Percentiles rank a stretch among this genome's conserved stretches.
phyloP scores from a whole-genome alignment of 2,888 invertebrate species.

The Anodontia alba region DNA sequence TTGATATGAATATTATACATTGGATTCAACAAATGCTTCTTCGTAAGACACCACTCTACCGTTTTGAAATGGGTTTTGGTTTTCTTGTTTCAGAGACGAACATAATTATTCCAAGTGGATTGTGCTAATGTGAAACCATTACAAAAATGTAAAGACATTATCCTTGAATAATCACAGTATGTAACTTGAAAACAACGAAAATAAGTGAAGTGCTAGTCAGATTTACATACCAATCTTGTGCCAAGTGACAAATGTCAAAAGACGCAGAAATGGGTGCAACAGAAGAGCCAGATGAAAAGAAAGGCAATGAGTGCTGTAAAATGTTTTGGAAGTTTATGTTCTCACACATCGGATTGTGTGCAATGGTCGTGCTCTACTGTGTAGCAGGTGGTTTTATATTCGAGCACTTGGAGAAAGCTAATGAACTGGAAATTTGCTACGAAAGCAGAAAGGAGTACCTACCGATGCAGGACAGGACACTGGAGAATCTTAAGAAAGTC shows the following conservation, averaged over 20 bases:
- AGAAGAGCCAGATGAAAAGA: constrained; percentile 47
- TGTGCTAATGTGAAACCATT: too few relatives aligned
- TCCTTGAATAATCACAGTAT: too few relatives aligned
- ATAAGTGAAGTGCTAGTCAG: too few relatives aligned
- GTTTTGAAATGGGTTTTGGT: too few relatives aligned
- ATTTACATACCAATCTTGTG: too few relatives aligned
- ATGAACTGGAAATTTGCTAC: constrained; percentile 82
- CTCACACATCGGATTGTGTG: constrained; percentile 84
- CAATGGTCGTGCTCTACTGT: constrained; percentile 82
- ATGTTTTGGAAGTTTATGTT: constrained; percentile 82
- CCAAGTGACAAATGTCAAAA: constrained; percentile 19
- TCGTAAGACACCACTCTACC: too few relatives aligned
- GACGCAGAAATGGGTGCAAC: constrained; percentile 49
- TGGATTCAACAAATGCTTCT: too few relatives aligned
- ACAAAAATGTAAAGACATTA: too few relatives aligned
- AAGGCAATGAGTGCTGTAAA: constrained; percentile 74
- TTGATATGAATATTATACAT: too few relatives aligned
- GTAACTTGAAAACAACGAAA: too few relatives aligned
- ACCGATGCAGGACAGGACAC: constrained; percentile 75
- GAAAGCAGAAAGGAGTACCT: constrained; percentile 79
- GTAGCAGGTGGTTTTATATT: constrained; percentile 85
- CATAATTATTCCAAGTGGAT: too few relatives aligned
- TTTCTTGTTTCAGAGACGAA: too few relatives aligned
- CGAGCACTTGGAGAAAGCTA: constrained; percentile 83
- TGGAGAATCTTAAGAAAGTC: constrained; percentile 76